A percentile compares a stretch with the other conserved stretches of the same genome.
These are phyloP conservation scores for Microctenopoma steveboyesi DNA, from an alignment of 2,797 vertebrate species.

Conservation along the genomic window DNA sequence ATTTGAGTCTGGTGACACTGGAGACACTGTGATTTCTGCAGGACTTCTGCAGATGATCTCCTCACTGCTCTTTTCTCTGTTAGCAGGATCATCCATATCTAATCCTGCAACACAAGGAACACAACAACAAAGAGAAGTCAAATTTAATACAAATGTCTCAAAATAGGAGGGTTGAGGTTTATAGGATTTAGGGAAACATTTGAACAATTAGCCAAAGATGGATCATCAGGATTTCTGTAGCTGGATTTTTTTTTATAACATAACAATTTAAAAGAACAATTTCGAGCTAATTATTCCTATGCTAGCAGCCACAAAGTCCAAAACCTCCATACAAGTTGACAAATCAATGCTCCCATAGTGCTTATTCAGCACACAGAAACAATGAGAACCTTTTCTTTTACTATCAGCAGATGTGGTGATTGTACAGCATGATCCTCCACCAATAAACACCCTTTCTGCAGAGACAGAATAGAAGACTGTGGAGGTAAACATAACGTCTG, in stretches of 20 bases:
- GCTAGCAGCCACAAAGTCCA: background rate
- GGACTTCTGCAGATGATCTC: conserved; percentile 31
- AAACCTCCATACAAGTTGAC: background rate
- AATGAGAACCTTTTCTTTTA: conserved; percentile 29
- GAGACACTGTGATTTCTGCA: conserved; percentile 28
- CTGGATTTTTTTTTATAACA: too few species aligned
- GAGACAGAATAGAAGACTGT: conserved; percentile 37
- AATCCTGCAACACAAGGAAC: conserved; percentile 74
- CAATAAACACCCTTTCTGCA: conserved; percentile 45
- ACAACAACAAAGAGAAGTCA: conserved; percentile 18
- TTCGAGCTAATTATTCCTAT: conserved; percentile 1
- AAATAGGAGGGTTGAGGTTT: conserved; percentile 12
- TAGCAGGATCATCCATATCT: conserved; percentile 45
- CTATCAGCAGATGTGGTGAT: conserved; percentile 39
- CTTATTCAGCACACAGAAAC: conserved; percentile 18
- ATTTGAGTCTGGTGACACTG: conserved; percentile 13
- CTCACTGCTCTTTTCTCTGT: conserved; percentile 54
- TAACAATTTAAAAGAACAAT: too few species aligned
- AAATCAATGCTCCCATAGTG: conserved; percentile 14
- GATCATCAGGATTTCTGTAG: background rate
- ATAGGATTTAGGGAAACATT: conserved; percentile 4
- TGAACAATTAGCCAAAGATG: conserved; percentile 11
- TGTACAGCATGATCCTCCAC: conserved; percentile 49
- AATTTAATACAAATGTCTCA: background rate
- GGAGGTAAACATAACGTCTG: conserved; percentile 40